Evolutionary conservation across 2,113 vertebrate species (phyloP).

Genomic region (Bos javanicus): DNA sequence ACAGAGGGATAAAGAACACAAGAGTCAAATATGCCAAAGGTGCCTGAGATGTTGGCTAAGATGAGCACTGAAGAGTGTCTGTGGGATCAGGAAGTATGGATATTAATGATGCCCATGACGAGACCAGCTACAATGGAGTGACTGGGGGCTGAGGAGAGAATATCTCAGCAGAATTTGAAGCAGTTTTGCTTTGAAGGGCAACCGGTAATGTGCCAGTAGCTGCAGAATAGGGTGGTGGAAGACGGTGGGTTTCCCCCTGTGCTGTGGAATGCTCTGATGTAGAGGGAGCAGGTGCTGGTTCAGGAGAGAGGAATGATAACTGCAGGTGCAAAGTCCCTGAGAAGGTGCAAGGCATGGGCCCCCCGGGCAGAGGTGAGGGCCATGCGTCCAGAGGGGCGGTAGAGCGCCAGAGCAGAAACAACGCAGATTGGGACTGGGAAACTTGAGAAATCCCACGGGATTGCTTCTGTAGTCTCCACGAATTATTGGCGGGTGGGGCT

Average conservation of each 20-base stretch:
- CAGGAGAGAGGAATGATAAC: neutral
- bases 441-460: neutral
- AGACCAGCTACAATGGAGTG: neutral
- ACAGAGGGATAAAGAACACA: neutral
- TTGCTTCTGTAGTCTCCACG: neutral
- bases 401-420: neutral
- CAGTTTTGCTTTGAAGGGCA: neutral
- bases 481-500: neutral
- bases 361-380: neutral
- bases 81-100: neutral
- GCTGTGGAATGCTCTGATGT: neutral
- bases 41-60: neutral
- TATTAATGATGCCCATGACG: neutral
- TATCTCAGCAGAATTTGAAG: neutral
- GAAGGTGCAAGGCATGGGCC: neutral
- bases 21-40: neutral
- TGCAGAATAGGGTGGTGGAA: neutral
- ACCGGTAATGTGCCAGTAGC: neutral
- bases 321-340: neutral
- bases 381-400: rapidly evolving
- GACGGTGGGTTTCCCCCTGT: neutral
- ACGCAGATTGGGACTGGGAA: neutral
- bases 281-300: neutral
- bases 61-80: neutral
- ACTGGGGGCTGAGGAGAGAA: neutral